These are phyloP conservation scores for Drosophila parabipectinata DNA, from an alignment of 1,140 invertebrate species.

Conservation along the genomic window DNA sequence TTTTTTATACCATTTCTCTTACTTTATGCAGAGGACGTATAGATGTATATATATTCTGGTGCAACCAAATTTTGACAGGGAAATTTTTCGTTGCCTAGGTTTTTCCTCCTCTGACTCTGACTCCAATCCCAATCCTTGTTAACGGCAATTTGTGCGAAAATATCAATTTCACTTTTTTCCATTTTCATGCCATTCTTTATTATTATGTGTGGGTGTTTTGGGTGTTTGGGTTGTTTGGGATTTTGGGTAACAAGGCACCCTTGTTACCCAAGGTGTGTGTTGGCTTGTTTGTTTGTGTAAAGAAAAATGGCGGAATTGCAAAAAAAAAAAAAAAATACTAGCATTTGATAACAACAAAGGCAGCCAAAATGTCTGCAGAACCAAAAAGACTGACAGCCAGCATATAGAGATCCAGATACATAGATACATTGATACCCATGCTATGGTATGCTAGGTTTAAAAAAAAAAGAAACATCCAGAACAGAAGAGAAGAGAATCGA, in stretches of 20 bases:
- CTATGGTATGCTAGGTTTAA: constrained; percentile 3
- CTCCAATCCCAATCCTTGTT: constrained; percentile 55
- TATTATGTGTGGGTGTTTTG: constrained; percentile 21
- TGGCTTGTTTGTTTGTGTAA: constrained; percentile 10
- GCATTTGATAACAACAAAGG: constrained; percentile 56
- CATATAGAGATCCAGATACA: constrained; percentile 42
- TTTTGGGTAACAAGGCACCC: constrained; percentile 5
- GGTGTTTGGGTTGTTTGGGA: constrained; percentile 7
- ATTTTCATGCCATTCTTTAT: constrained; percentile 14
- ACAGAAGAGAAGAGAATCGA: not conserved
- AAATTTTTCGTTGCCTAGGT: constrained; percentile 72
- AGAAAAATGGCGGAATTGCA: constrained; percentile 47
- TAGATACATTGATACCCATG: constrained; percentile 30
- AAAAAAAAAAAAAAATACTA: constrained; percentile 15
- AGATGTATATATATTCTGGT: constrained; percentile 6
- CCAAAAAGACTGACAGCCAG: constrained; percentile 65
- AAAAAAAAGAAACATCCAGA: not conserved
- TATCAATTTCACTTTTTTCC: constrained; percentile 75
- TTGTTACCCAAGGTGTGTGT: constrained; percentile 4
- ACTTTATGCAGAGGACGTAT: not conserved
- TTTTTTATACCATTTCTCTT: constrained; percentile 42
- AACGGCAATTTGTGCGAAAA: constrained; percentile 74
- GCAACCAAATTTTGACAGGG: constrained; percentile 66
- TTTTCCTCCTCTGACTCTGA: not conserved
- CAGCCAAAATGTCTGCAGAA: constrained; percentile 62